Base-by-base conservation (phyloP, 2,797 vertebrate species). In the Sebastolobus altivelis region DNA sequence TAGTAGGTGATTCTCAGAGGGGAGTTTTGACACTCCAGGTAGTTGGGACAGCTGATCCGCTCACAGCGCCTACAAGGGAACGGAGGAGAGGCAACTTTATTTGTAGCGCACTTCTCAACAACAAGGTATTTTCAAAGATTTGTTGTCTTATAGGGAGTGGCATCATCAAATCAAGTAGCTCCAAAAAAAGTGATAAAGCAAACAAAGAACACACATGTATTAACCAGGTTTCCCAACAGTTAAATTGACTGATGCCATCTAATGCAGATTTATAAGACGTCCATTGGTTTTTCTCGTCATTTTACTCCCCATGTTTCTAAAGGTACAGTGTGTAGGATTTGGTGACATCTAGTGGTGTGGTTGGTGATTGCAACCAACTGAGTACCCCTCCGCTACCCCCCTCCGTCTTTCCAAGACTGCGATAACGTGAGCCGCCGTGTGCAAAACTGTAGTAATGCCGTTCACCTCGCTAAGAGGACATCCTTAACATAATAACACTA, bases 1-100 rank as follows among this genome's bases (percentile, higher is more conserved):
- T 99, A 98, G 89, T 97, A 97, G 8, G 98, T 98, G 92, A 99
- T 98, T 79, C 96, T 95, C 46, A 97, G 91, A 0, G 99, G 98
- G 0, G 95, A 95, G 87, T 89, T 97, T 85, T 99, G 98, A 92
- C 99, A 99, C 60, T 98, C 97, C 82, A 96, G 59, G 66, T 95
- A 96, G 90, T 95, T 97, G 2, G 96, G 96, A 81, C 99, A 99
- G 63, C 88, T 94, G 62, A 96, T 93, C 11, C 99, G 94, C 90
- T 99, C 99, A 9, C 99, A 99, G 90, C 97, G 97, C 87, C 98
- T 99, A 71, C 1, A 65, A 27, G 1, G 20, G 54, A 33, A 8
- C 2, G 2, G 2, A 52, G 2, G 16, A 4, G 31, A 38, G 27
- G 40, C 5, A 38, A 40, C 16, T 25, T 25, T 10, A 46, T 61